Evolutionary conservation across 30 jellyfish, hydroid and myxozoan genomes (phyloP).

Genomic region (Pelagia noctiluca): DNA sequence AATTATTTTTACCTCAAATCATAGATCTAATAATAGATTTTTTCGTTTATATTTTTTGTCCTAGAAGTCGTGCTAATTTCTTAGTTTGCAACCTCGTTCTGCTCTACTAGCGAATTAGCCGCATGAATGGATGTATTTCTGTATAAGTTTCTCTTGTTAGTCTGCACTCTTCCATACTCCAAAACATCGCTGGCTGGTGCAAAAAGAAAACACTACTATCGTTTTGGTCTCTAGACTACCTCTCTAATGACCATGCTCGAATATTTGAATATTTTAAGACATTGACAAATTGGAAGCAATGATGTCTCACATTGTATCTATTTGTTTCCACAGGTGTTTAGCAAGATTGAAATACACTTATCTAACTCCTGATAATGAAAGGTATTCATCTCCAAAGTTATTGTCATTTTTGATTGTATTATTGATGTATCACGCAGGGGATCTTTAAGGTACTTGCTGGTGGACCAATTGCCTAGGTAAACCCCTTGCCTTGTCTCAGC

Average conservation of each 20-base stretch:
- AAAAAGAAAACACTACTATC: background rate
- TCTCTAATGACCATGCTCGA: background rate
- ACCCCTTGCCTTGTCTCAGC: no score
- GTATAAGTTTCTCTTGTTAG: background rate
- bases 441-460: no score
- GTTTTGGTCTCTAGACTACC: background rate
- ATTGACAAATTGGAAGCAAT: background rate
- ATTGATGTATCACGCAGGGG: background rate
- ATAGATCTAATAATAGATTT: no score
- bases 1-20: no score
- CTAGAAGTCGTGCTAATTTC: no score
- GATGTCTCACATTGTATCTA: no score
- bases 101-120: no score
- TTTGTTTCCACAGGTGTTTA: conserved; percentile 56
- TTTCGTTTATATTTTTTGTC: no score
- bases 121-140: background rate
- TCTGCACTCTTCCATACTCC: background rate
- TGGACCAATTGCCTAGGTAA: no score
- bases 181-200: background rate
- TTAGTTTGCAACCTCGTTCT: no score
- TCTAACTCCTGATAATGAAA: conserved; percentile 53
- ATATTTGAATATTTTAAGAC: background rate
- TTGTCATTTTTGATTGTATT: background rate
- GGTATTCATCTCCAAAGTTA: conserved; percentile 49
- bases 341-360: conserved; percentile 77